Conservation (phyloP, 2,797 vertebrate species). For the Rhodeus uyekii region DNA sequence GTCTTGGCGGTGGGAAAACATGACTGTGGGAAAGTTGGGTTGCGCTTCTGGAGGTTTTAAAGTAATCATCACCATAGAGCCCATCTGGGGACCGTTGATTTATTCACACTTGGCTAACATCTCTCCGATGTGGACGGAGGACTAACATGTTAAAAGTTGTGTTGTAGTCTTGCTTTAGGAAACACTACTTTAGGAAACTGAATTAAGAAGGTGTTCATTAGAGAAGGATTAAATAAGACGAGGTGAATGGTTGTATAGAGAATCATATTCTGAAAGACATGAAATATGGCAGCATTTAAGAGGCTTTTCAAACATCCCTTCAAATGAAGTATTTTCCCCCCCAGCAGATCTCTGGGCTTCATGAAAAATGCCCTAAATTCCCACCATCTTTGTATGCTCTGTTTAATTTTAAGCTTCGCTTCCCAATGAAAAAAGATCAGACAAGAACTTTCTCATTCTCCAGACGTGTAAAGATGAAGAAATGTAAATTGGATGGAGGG, state of each 20-base stretch:
- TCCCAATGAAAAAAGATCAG: constrained; percentile 2
- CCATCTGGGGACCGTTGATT: constrained; percentile 20
- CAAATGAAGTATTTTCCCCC: constrained; percentile 54
- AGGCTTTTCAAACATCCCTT: constrained; percentile 58
- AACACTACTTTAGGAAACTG: constrained; percentile 42
- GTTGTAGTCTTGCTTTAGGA: constrained; percentile 75
- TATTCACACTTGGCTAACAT: constrained; percentile 68
- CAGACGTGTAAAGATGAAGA: constrained; percentile 13
- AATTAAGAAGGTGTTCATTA: constrained; percentile 74
- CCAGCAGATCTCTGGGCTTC: constrained; percentile 34
- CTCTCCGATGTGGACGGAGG: constrained; percentile 68
- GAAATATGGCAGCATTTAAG: constrained; percentile 66
- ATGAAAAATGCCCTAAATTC: constrained; percentile 26
- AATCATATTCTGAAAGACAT: constrained; percentile 60
- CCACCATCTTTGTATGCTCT: not conserved
- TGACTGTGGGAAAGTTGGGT: constrained; percentile 40
- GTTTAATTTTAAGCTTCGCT: constrained; percentile 23
- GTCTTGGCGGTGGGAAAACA: constrained; percentile 6
- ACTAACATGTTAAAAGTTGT: constrained; percentile 73
- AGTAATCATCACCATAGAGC: constrained; percentile 45
- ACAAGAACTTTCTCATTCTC: constrained; percentile 16
- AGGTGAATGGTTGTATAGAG: constrained; percentile 73
- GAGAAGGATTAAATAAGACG: constrained; percentile 75
- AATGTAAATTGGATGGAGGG: constrained; percentile 64
- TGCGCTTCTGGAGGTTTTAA: constrained; percentile 38